Evolutionary conservation across 2,113 vertebrate genomes (phyloP), one percentile per base, ranked within the genome.

Genomic region (Podilymbus podiceps): DNA sequence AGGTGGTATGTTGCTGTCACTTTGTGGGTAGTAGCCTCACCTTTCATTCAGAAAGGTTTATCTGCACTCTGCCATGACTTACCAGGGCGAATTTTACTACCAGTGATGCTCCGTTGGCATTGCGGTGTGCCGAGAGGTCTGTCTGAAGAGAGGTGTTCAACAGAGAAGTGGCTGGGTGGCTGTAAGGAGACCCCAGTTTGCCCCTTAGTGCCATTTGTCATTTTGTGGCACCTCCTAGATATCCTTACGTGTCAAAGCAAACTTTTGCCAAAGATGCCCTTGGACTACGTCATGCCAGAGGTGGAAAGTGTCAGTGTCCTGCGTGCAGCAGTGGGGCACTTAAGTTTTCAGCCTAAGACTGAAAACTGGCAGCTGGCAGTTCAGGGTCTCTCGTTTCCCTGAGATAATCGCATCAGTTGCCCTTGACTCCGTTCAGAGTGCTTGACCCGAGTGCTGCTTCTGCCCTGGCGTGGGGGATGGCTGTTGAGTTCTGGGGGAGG

Each of bases 381-480:
- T 78, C 49, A 49, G 42, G 72, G 55, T 76, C 49, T 74, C 62
- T 56, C 25, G 0, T 53, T 67, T 58, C 60, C 68, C 38, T 38
- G 40, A 62, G 38, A 38, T 88, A 94, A 89, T 89, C 72, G 35
- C 56, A 22, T 77, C 12, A 6, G 67, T 21, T 81, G 96, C 92
- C 94, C 91, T 55, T 95, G 94, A 75, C 87, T 93, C 13, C 5
- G 91, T 85, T 82, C 60, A 33, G 71, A 81, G 62, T 12, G 33
- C 88, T 92, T 96, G 96, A 94, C 93, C 93, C 93, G 15, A 85
- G 77, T 35, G 85, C 92, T 64, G 83, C 95, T 88, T 69, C 85
- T 95, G 78, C 72, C 67, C 88, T 93, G 90, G 93, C 68, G 33
- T 95, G 93, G 69, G 88, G 91, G 97, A 59, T 60, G 72, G 92